These are phyloP conservation scores for Pipa parva DNA, from an alignment of 2,113 vertebrate genomes.

Conservation along the genomic window DNA sequence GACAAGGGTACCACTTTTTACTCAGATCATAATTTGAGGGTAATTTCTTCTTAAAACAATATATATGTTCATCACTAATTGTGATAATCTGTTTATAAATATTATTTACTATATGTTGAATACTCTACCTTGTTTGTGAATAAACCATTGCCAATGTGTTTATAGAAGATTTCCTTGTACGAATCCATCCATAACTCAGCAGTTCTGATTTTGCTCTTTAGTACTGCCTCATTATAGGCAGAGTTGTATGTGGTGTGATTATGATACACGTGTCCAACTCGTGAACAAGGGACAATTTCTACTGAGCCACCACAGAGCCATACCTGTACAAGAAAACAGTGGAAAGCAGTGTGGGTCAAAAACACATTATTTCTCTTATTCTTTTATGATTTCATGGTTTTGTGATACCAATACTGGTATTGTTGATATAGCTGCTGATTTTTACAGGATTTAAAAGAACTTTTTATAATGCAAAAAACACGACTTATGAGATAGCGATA, in stretches of 20 bases:
- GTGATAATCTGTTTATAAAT: background rate
- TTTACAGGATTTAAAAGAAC: too few relatives aligned
- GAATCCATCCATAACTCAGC: conserved; percentile 81
- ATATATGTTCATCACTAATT: too few relatives aligned
- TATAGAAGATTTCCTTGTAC: conserved; percentile 80
- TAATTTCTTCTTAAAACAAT: too few relatives aligned
- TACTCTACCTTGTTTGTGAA: conserved; percentile 73
- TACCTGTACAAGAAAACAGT: conserved; percentile 57
- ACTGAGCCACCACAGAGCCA: conserved; percentile 87
- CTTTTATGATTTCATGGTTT: too few relatives aligned
- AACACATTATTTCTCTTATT: too few relatives aligned
- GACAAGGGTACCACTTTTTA: too few relatives aligned
- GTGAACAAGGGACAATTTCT: conserved; percentile 83
- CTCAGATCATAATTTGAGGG: too few relatives aligned
- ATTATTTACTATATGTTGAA: background rate
- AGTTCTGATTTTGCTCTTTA: conserved; percentile 75
- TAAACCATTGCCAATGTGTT: conserved; percentile 67
- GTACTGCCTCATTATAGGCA: conserved; percentile 61
- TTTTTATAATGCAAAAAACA: too few relatives aligned
- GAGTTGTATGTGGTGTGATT: conserved; percentile 46
- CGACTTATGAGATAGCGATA: too few relatives aligned
- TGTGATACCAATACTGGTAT: too few relatives aligned
- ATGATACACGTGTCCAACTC: conserved; percentile 72
- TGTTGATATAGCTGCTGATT: too few relatives aligned
- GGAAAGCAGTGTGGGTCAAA: too few relatives aligned